Evolutionary conservation across 2,113 vertebrate species (phyloP).

Genomic region (Oceanodroma tethys): DNA sequence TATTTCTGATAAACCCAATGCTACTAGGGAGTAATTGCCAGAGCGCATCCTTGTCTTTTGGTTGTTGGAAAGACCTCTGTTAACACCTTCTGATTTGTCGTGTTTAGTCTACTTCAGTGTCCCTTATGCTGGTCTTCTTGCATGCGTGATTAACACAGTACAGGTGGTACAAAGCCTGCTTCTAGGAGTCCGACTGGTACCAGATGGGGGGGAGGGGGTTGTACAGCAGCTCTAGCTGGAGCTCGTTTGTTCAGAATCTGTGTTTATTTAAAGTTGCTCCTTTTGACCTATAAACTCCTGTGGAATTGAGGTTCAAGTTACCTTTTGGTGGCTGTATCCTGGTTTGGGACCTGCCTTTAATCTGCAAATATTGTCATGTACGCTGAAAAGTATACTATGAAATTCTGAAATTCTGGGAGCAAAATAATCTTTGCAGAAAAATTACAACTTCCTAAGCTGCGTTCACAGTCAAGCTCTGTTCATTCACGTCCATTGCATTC

Average conservation of each 20-base stretch:
- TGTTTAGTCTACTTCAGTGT: slow-evolving; percentile 50
- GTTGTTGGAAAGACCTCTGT: background rate
- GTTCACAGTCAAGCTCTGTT: background rate
- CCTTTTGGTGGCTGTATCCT: slow-evolving; percentile 5
- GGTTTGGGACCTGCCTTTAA: background rate
- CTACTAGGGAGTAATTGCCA: background rate
- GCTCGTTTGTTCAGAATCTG: slow-evolving; percentile 45
- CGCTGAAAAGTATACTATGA: background rate
- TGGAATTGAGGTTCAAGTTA: slow-evolving; percentile 15
- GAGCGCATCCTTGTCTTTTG: background rate
- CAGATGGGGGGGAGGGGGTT: background rate
- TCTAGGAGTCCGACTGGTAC: slow-evolving; percentile 10
- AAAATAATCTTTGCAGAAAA: background rate
- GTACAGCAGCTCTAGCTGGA: background rate
- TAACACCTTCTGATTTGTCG: slow-evolving; percentile 1
- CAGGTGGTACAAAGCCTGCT: slow-evolving; percentile 48
- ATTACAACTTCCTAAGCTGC: background rate
- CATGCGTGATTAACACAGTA: slow-evolving; percentile 21
- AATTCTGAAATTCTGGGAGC: background rate
- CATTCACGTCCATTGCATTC: background rate
- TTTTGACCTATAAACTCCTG: slow-evolving; percentile 45
- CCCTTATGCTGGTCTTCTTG: background rate
- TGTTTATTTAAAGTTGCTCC: slow-evolving; percentile 61
- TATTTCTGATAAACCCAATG: background rate
- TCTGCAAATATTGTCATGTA: background rate